Percentiles rank a stretch among this genome's conserved stretches.
phyloP scores from a whole-genome alignment of 2,888 invertebrate species.

The Tuta absoluta region DNA sequence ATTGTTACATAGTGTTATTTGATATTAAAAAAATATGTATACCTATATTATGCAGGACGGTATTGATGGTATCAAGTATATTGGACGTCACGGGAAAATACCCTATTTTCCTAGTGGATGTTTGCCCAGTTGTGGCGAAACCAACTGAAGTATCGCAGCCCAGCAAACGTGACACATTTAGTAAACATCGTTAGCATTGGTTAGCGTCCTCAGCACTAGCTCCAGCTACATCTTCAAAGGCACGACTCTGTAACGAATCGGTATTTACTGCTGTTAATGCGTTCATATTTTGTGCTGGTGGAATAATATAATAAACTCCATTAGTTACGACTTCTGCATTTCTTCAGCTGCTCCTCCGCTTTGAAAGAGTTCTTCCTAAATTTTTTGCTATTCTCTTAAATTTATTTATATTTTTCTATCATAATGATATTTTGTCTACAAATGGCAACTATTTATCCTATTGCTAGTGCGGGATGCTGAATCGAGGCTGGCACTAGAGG shows the following conservation, averaged over 20 bases:
- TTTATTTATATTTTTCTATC: too few species aligned
- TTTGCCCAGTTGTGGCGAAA: slow-evolving; percentile 45
- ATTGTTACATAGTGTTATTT: too few species aligned
- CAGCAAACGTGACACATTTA: slow-evolving; percentile 66
- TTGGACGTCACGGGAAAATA: not conserved
- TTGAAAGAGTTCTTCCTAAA: not conserved
- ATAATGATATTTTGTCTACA: slow-evolving; percentile 13
- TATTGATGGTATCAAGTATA: not conserved
- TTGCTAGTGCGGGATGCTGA: slow-evolving; percentile 35
- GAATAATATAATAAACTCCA: not conserved
- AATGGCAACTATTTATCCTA: slow-evolving; percentile 24
- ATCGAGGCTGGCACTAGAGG: slow-evolving; percentile 49
- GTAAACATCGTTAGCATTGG: slow-evolving; percentile 67
- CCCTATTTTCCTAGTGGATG: slow-evolving; percentile 26
- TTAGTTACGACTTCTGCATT: not conserved
- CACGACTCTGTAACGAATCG: slow-evolving; percentile 13
- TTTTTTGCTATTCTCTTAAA: too few species aligned
- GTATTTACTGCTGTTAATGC: slow-evolving; percentile 13
- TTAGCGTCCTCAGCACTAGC: slow-evolving; percentile 45
- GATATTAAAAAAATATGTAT: too few species aligned
- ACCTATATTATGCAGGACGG: not conserved
- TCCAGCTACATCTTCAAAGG: slow-evolving; percentile 18
- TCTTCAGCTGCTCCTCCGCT: not conserved
- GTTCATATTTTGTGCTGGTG: slow-evolving; percentile 3
- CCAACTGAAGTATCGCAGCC: slow-evolving; percentile 48